Conservation (phyloP, 1,140 invertebrate species). For the Mylabris phalerata region DNA sequence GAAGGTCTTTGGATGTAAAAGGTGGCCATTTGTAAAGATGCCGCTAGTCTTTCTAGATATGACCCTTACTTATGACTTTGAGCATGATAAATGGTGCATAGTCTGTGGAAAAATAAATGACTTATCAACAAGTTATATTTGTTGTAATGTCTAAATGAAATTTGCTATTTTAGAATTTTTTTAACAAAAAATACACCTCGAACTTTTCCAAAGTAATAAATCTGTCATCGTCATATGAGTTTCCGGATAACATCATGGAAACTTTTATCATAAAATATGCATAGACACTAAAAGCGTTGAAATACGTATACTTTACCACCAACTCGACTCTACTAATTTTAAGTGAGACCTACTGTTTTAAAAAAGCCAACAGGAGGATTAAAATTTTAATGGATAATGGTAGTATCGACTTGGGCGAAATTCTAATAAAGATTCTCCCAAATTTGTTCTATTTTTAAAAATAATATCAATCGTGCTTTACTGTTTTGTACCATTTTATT, state of each 20-base stretch:
- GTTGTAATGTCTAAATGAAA: neutral
- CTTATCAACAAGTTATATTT: constrained; percentile 8
- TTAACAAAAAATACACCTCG: no score
- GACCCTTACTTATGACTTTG: neutral
- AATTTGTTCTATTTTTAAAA: no score
- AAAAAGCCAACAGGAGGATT: no score
- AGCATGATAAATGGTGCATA: constrained; percentile 2
- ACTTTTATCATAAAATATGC: constrained; percentile 4
- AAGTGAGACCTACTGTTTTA: no score
- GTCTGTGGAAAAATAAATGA: neutral
- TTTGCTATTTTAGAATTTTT: neutral
- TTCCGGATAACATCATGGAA: neutral
- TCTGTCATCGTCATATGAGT: constrained; percentile 1
- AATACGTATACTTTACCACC: neutral
- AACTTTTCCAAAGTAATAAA: neutral
- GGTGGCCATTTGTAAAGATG: neutral
- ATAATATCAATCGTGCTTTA: no score
- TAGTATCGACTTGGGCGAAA: no score
- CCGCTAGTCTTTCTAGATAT: neutral
- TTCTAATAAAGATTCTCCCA: no score
- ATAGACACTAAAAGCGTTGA: constrained; percentile 1
- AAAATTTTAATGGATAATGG: no score
- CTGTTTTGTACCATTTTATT: no score
- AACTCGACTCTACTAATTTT: no score
- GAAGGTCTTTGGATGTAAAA: neutral